These are phyloP conservation scores for Ceraclea dissimilis DNA, from an alignment of 2,888 invertebrate genomes.

Conservation along the genomic window DNA sequence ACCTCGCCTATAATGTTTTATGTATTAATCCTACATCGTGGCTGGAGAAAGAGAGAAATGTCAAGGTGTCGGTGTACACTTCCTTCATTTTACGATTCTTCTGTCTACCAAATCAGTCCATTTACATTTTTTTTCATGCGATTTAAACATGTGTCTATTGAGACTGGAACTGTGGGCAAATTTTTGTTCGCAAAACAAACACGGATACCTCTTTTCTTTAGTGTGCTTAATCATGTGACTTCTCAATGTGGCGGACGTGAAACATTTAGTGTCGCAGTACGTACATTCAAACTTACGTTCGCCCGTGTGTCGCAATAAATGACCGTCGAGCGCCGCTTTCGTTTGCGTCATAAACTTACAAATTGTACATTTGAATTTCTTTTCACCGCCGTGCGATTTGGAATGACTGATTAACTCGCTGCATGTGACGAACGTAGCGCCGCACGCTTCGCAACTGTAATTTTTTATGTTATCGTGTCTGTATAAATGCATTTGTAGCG, in stretches of 20 bases:
- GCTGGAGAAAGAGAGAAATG: no score
- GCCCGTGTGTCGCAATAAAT: constrained; percentile 43
- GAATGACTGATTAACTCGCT: constrained; percentile 43
- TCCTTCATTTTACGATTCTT: constrained; percentile 15
- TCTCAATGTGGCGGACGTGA: constrained; percentile 37
- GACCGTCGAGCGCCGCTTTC: constrained; percentile 39
- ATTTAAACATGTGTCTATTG: constrained; percentile 42
- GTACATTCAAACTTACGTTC: constrained; percentile 39
- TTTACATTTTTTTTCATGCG: constrained; percentile 39
- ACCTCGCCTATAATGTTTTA: no score
- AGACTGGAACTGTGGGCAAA: constrained; percentile 43
- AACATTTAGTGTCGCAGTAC: constrained; percentile 36
- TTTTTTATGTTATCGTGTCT: constrained; percentile 43
- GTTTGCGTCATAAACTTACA: constrained; percentile 38
- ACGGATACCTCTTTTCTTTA: constrained; percentile 40
- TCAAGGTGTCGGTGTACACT: no score
- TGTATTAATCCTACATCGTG: no score
- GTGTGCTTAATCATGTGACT: constrained; percentile 41
- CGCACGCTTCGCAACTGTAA: constrained; percentile 45
- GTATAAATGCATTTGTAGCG: constrained; percentile 38
- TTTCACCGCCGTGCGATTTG: constrained; percentile 34
- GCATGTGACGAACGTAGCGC: constrained; percentile 42
- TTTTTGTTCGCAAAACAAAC: constrained; percentile 38
- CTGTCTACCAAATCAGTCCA: constrained; percentile 35
- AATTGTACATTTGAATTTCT: constrained; percentile 38